These are phyloP conservation scores for Danionella cerebrum DNA, from an alignment of 2,113 vertebrate species.

Conservation along the genomic window DNA sequence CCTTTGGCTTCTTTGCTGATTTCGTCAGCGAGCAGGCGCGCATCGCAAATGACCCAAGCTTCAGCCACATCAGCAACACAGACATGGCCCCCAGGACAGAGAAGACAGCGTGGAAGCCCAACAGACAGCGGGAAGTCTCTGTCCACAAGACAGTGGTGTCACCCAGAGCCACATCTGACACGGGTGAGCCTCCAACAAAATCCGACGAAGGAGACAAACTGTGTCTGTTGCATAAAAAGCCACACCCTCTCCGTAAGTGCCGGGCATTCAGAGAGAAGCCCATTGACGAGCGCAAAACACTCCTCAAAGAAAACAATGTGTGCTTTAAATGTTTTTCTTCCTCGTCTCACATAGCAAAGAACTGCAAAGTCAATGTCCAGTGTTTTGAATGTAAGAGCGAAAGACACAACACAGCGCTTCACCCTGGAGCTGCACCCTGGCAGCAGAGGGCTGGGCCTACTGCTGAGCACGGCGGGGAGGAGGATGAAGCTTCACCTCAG, in stretches of 20 bases:
- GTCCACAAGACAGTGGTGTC: constrained; percentile 29
- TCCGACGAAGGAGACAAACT: not conserved
- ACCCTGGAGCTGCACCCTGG: constrained; percentile 20
- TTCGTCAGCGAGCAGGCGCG: constrained; percentile 29
- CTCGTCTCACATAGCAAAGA: not conserved
- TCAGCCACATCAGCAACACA: too few relatives aligned
- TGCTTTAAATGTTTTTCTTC: constrained; percentile 31
- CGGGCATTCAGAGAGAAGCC: constrained; percentile 8
- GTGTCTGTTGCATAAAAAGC: constrained; percentile 18
- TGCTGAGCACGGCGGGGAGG: too few relatives aligned
- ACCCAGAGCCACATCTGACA: not conserved
- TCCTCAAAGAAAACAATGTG: constrained; percentile 7
- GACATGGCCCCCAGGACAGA: too few relatives aligned
- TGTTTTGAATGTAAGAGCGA: constrained; percentile 22
- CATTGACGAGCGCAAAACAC: not conserved
- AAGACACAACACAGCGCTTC: constrained; percentile 1
- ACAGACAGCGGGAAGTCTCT: constrained; percentile 4
- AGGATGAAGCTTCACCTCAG: too few relatives aligned
- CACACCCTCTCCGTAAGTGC: constrained; percentile 17
- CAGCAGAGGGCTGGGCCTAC: too few relatives aligned
- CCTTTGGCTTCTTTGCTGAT: constrained; percentile 32
- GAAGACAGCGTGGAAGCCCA: too few relatives aligned
- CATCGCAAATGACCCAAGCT: constrained; percentile 18
- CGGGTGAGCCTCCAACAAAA: not conserved
- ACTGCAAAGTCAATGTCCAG: too few relatives aligned